Evolutionary conservation across 1,140 invertebrate species (phyloP).

Genomic region (Monochamus saltuarius): DNA sequence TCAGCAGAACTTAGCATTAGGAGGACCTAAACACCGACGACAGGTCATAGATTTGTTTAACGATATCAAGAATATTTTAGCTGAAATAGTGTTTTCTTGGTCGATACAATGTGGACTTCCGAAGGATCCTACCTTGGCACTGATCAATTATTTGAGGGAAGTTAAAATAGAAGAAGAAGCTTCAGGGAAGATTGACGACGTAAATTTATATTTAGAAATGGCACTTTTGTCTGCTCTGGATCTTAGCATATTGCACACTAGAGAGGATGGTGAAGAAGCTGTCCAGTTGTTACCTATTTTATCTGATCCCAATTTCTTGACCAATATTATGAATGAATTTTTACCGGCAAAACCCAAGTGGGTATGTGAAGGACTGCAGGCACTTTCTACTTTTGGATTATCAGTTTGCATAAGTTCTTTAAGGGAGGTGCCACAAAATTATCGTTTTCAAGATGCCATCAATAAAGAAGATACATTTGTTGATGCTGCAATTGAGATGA

Average conservation of each 20-base stretch:
- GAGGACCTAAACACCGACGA: conserved; percentile 79
- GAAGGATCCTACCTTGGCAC: conserved; percentile 58
- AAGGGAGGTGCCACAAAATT: conserved; percentile 59
- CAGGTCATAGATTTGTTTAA: conserved; percentile 78
- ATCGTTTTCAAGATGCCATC: conserved; percentile 48
- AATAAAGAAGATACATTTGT: conserved; percentile 78
- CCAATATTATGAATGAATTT: conserved; percentile 56
- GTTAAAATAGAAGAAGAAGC: conserved; percentile 57
- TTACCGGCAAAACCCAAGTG: conserved; percentile 59
- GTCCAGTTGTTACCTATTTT: conserved; percentile 73
- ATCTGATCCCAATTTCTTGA: conserved; percentile 65
- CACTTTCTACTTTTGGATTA: conserved; percentile 76
- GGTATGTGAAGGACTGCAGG: conserved; percentile 68
- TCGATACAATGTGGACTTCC: conserved; percentile 80
- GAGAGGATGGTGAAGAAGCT: conserved; percentile 66
- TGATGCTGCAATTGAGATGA: conserved; percentile 74
- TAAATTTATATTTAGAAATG: conserved; percentile 78
- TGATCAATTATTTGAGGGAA: conserved; percentile 48
- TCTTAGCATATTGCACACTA: conserved; percentile 71
- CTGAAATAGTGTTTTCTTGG: conserved; percentile 84
- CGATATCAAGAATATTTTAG: conserved; percentile 75
- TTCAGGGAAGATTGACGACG: conserved; percentile 66
- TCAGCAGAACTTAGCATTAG: conserved; percentile 84
- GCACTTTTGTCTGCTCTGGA: conserved; percentile 83
- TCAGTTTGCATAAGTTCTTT: conserved; percentile 79